These are phyloP conservation scores for Ochotona princeps DNA, from an alignment of 2,113 vertebrate species.

Conservation along the genomic window DNA sequence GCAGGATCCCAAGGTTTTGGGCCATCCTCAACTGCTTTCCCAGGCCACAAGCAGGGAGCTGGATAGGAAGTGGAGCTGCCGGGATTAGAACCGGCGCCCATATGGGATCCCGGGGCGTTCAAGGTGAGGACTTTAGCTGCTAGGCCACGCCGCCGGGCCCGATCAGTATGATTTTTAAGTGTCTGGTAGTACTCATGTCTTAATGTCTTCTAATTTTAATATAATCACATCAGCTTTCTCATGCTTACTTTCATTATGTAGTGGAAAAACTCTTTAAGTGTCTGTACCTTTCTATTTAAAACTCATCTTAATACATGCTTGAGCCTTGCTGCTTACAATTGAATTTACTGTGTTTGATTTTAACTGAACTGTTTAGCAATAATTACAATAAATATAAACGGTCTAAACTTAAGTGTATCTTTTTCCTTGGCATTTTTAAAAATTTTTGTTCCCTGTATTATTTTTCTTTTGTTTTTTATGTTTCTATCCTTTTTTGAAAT, in stretches of 20 bases:
- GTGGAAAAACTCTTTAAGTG: neutral
- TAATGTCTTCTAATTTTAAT: constrained; percentile 26
- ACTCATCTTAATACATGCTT: neutral
- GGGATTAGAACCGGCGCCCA: too few relatives aligned
- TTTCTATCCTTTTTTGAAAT: neutral
- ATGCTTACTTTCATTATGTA: neutral
- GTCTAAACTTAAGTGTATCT: neutral
- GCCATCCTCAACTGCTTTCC: too few relatives aligned
- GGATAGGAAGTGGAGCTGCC: too few relatives aligned
- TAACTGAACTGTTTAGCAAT: neutral
- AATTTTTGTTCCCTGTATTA: constrained; percentile 2
- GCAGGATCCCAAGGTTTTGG: too few relatives aligned
- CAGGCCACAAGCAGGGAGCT: too few relatives aligned
- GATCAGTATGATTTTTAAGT: too few relatives aligned
- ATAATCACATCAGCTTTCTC: neutral
- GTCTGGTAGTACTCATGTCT: neutral
- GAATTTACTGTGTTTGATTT: constrained; percentile 21
- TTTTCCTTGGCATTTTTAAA: neutral
- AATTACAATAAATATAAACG: too few relatives aligned
- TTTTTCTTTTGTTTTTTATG: neutral
- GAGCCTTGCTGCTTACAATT: neutral
- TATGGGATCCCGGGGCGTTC: too few relatives aligned
- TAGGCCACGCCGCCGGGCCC: too few relatives aligned
- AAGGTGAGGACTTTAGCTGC: too few relatives aligned
- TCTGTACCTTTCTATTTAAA: neutral